Evolutionary conservation across 2,797 vertebrate species (phyloP).

Genomic region (Eurystomus glaucurus): DNA sequence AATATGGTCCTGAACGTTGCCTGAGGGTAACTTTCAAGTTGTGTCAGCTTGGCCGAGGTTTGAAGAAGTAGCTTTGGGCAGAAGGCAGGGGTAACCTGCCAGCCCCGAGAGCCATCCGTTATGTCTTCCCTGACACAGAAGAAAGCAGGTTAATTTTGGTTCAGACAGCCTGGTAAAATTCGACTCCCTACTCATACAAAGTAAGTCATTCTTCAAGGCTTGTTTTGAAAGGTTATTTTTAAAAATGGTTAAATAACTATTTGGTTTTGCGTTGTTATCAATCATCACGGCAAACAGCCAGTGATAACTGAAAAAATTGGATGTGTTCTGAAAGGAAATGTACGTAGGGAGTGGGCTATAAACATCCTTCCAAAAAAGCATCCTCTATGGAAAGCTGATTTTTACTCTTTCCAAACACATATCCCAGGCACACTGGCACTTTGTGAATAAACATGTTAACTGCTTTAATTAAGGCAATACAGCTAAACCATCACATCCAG

Average conservation of each 20-base stretch:
- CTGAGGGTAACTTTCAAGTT: constrained; percentile 37
- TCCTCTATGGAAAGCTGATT: background rate
- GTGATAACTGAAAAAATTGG: constrained; percentile 41
- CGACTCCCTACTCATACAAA: background rate
- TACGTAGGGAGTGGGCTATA: constrained; percentile 33
- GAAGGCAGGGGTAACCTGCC: constrained; percentile 7
- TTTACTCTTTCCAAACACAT: background rate
- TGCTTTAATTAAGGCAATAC: constrained; percentile 39
- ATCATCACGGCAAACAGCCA: background rate
- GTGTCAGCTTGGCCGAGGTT: constrained; percentile 13
- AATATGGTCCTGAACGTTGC: constrained; percentile 13
- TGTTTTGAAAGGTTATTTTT: constrained; percentile 32
- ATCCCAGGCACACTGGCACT: background rate
- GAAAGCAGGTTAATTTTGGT: constrained; percentile 68
- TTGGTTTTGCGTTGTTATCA: constrained; percentile 43
- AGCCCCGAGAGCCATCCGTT: background rate
- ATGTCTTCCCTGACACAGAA: constrained; percentile 30
- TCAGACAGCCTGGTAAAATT: constrained; percentile 36
- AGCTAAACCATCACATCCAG: background rate
- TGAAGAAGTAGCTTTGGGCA: background rate
- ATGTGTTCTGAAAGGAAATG: constrained; percentile 52
- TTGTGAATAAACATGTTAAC: constrained; percentile 32
- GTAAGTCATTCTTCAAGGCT: constrained; percentile 32
- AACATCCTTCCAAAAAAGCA: constrained; percentile 36
- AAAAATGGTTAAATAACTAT: constrained; percentile 56